Evolutionary conservation across 2,797 vertebrate species (phyloP).

Genomic region (Coregonus suidteri): DNA sequence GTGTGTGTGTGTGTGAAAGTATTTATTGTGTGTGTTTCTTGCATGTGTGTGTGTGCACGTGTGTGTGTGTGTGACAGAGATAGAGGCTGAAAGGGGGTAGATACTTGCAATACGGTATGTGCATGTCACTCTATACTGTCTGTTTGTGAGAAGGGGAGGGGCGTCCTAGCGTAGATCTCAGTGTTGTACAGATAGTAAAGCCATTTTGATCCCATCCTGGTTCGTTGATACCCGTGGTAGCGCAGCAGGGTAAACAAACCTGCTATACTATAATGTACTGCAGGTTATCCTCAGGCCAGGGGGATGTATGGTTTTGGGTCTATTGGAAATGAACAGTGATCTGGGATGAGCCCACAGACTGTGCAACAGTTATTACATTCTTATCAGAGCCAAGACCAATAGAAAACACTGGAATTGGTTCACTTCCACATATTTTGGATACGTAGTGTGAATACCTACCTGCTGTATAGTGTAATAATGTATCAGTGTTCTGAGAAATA

Average conservation of each 20-base stretch:
- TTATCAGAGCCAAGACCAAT: conserved; percentile 7
- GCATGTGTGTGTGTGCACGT: background rate
- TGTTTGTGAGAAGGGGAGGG: background rate
- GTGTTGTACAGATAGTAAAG: background rate
- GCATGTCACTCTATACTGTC: background rate
- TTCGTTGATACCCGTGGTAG: background rate
- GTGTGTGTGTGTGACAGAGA: conserved; percentile 35
- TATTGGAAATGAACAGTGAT: conserved; percentile 53
- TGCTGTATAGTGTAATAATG: background rate
- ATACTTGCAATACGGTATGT: no score
- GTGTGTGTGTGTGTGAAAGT: conserved; percentile 3
- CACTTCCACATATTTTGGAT: background rate
- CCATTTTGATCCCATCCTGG: background rate
- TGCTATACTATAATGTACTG: conserved; percentile 22
- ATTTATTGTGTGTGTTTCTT: background rate
- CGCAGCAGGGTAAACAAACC: background rate
- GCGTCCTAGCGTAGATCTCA: conserved; percentile 26
- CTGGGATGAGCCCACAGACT: conserved; percentile 40
- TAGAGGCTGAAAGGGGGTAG: conserved; percentile 27
- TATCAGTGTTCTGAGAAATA: background rate
- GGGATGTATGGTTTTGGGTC: background rate
- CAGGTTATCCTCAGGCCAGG: no score
- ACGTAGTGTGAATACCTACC: background rate
- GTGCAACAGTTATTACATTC: conserved; percentile 42
- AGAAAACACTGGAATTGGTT: conserved; percentile 14